Percentiles rank a stretch among this genome's conserved stretches.
Evolutionary conservation across 2,797 vertebrate species (phyloP).

Genomic region (Lepilemur septentrionalis): DNA sequence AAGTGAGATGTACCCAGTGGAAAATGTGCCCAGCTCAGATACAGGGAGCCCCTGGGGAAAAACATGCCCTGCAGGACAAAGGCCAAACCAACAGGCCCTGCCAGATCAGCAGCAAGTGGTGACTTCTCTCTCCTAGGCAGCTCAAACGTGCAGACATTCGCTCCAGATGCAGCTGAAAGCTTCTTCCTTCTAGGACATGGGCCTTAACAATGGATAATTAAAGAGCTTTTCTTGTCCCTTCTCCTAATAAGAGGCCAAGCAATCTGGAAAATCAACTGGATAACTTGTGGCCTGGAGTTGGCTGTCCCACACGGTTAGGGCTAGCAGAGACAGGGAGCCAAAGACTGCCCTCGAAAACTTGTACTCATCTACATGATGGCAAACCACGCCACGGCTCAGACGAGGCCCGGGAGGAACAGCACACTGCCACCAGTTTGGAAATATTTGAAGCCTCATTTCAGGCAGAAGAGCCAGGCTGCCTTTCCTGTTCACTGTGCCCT

Average conservation of each 20-base stretch:
- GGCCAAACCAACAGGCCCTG: neutral
- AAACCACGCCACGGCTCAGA: neutral
- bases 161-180: neutral
- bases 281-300: neutral
- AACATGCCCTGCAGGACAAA: neutral
- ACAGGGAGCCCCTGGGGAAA: neutral
- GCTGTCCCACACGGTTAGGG: neutral
- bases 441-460: neutral
- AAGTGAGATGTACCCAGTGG: neutral
- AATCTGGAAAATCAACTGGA: neutral
- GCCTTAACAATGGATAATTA: neutral
- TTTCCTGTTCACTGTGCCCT: neutral
- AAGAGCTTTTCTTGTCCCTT: neutral
- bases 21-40: neutral
- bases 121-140: neutral
- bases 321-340: neutral
- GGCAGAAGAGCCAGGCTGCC: neutral
- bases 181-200: neutral
- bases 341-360: neutral
- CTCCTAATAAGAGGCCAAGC: neutral
- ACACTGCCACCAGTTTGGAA: neutral
- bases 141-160: neutral
- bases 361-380: accelerated
- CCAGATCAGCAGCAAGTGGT: neutral
- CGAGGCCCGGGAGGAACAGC: accelerated